Base-by-base conservation (phyloP, 1,140 invertebrate genomes). In the Cecropterus lyciades region DNA sequence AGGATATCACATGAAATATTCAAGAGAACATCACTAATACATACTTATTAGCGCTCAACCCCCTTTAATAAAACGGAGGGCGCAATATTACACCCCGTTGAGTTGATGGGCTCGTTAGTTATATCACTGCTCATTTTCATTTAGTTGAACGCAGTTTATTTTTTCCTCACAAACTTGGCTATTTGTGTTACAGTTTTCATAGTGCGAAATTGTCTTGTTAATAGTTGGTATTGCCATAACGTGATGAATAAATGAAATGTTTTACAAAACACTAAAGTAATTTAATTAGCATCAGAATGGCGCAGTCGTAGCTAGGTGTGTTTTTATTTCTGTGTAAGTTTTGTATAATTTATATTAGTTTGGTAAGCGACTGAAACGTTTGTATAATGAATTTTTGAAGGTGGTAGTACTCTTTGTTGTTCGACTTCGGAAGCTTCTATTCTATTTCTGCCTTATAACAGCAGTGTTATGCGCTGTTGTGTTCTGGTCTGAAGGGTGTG, bases 81-180 rank as follows among this genome's bases (percentile, higher is more conserved):
- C 20, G 13, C 27, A 51, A 51, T 51, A 51, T 51, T 51, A 43
- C 49, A 30, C 49, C 17, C 51, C 40, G 30, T 17, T n/a, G 55
- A 13, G 40, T 43, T 62, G 42, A 64, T 42, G 49, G 37, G 30
- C 16, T 45, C 60, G 15, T 53, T 64, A 43, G 33, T 42, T 14
- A 43, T 52, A 64, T 64, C 48, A 43, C 40, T 33, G 60, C 49
- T 64, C 60, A 43, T 52, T 64, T 64, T 64, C 60, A 63, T 63
- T 43, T 37, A 64, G 49, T 40, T 51, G 16, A 52, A 64, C 37
- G 37, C 11, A 45, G 40, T 14, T 6, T 14, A 45, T 37, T 64
- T 56, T 40, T 48, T 52, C 17, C 46, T 24, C 10, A 10, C 2
- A 33, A 17, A 40, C 49, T 30, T 27, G 40, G 11, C 13, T 57